Evolutionary conservation across 2,888 invertebrate species (phyloP).

Genomic region (Drosophila mayaguana): DNA sequence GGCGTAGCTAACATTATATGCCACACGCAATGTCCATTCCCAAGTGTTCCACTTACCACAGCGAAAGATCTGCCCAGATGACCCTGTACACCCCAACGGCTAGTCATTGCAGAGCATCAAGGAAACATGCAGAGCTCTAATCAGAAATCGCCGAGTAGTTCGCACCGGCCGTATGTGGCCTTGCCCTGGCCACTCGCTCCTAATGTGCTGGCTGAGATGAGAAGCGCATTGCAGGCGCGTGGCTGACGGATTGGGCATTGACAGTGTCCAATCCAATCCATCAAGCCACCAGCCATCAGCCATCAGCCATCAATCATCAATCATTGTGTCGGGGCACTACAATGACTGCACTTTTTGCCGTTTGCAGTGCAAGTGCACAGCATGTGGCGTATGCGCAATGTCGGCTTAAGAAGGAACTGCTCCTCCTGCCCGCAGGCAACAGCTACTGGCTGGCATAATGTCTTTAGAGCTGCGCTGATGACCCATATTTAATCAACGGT

Average conservation of each 20-base stretch:
- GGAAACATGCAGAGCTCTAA: background rate
- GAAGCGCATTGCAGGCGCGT: constrained; percentile 1
- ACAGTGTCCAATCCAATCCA: constrained; percentile 5
- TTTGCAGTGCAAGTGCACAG: constrained; percentile 7
- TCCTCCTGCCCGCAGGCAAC: no score
- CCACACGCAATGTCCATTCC: no score
- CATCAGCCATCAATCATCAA: constrained; percentile 3
- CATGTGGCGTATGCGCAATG: constrained; percentile 45
- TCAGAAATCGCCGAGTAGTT: constrained; percentile 18
- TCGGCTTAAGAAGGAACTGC: constrained; percentile 18
- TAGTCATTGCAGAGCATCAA: background rate
- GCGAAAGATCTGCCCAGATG: background rate
- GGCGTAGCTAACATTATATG: no score
- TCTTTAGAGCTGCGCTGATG: constrained; percentile 56
- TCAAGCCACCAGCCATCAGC: background rate
- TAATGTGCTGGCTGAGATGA: background rate
- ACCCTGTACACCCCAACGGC: background rate
- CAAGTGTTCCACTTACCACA: no score
- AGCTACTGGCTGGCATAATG: background rate
- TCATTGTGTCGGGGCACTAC: background rate
- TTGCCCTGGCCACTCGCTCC: background rate
- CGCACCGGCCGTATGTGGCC: background rate
- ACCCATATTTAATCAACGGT: constrained; percentile 73
- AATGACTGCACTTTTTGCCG: constrained; percentile 19
- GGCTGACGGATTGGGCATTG: background rate